phyloP scores from a whole-genome alignment of 2,888 invertebrate species.

The Anoplius nigerrimus region DNA sequence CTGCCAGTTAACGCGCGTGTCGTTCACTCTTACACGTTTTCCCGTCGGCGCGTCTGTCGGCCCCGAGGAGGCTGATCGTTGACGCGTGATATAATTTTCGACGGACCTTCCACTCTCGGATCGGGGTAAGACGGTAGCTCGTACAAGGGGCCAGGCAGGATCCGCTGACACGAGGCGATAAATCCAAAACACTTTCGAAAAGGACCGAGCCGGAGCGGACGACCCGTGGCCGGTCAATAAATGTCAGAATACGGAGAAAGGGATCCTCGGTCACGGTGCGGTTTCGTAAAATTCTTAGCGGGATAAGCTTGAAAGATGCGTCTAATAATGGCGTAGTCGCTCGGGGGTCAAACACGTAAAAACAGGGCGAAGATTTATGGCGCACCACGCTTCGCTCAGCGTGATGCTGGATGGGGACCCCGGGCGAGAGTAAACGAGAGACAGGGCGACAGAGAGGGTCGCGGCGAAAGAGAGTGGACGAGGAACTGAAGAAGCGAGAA shows the following conservation, averaged over 20 bases:
- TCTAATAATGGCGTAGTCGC: conserved; percentile 65
- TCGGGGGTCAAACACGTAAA: conserved; percentile 68
- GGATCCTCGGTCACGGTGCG: conserved; percentile 48
- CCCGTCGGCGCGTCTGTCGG: too few relatives aligned
- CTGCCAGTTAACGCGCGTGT: too few relatives aligned
- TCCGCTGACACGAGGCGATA: conserved; percentile 53
- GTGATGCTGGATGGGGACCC: conserved; percentile 49
- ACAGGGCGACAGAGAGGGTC: conserved; percentile 6
- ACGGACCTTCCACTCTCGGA: too few relatives aligned
- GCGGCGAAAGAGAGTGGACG: background rate
- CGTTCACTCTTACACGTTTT: too few relatives aligned
- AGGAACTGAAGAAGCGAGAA: too few relatives aligned
- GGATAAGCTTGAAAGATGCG: conserved; percentile 62
- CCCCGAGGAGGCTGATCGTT: too few relatives aligned
- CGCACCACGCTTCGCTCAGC: conserved; percentile 59
- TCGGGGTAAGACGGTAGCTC: conserved; percentile 37
- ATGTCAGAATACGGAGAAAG: conserved; percentile 47
- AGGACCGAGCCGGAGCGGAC: conserved; percentile 12
- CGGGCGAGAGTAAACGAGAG: conserved; percentile 17
- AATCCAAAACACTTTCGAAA: conserved; percentile 51
- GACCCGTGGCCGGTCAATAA: conserved; percentile 49
- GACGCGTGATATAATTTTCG: too few relatives aligned
- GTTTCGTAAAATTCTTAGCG: conserved; percentile 59
- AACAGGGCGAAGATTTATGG: conserved; percentile 69
- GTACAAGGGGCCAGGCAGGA: conserved; percentile 3